Base-by-base conservation (phyloP, 2,113 vertebrate species). In the Chauna torquata region DNA sequence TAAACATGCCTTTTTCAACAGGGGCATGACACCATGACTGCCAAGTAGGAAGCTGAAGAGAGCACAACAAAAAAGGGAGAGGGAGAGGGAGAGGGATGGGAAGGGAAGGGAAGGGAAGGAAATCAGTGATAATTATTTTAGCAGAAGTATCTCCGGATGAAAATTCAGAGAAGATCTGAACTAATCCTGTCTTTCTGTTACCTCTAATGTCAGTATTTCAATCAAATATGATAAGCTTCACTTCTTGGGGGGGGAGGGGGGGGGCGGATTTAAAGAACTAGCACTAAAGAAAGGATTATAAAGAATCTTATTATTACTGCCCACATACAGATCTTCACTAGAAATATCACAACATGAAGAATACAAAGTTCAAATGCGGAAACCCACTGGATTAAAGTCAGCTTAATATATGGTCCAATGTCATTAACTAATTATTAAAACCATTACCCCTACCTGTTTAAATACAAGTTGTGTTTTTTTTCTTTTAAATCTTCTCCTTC, bases 1-100 rank as follows among this genome's bases (percentile, higher is more conserved):
- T 42, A 88, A 58, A 82, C 28, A 58, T 30, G 9, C 3, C 68
- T 86, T 82, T 57, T 82, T 24, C 13, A 76, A 44, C 28, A 65
- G 6, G 22, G 9, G 9, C 14, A 38, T 50, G 34, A 45, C 58
- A 68, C 22, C 14, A 3, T 64, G 42, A 70, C n/a, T 93, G 19
- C 16, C 61, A 77, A 70, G 18, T 40, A 74, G 1, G 1, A 91
- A 86, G 27, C 2, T 36, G 45, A 79, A 50, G 38, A 72, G 13
- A 45, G 17, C 68, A 34, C 9, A 57, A 34, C 12, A 13, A 8
- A 15, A 6, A 44, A 4, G 11, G 38, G 27, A 59, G 22, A 49
- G 38, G 38, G 17, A 36, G 4, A 11, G 6, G 49, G 30, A 12
- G 3, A 4, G 2, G 16, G n/a, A n/a, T n/a, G n/a, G n/a, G n/a